phyloP scores from a whole-genome alignment of 2,888 invertebrate genomes.

The Bombyx huttoni region DNA sequence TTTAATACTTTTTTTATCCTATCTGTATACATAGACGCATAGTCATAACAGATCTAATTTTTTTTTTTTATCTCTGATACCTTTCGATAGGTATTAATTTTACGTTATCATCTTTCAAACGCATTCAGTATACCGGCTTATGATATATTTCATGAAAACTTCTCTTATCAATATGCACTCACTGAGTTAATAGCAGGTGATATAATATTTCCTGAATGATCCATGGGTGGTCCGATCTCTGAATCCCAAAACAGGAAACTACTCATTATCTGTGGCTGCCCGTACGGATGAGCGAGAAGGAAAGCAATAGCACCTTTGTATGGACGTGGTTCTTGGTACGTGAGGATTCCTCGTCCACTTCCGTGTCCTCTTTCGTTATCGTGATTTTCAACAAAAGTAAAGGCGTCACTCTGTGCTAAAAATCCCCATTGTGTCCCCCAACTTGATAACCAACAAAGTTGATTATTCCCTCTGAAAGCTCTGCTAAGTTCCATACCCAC shows the following conservation, averaged over 20 bases:
- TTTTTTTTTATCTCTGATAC: too few species aligned
- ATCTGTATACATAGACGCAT: too few species aligned
- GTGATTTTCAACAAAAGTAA: slow-evolving; percentile 87
- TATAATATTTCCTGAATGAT: slow-evolving; percentile 71
- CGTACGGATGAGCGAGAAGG: slow-evolving; percentile 87
- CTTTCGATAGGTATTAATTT: too few species aligned
- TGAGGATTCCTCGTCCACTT: slow-evolving; percentile 69
- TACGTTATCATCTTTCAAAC: too few species aligned
- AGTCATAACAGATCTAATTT: too few species aligned
- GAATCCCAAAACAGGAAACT: slow-evolving; percentile 80
- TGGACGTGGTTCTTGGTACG: slow-evolving; percentile 74
- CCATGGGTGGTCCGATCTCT: slow-evolving; percentile 79
- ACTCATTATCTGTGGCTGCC: slow-evolving; percentile 87
- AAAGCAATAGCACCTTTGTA: slow-evolving; percentile 88
- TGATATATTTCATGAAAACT: too few species aligned
- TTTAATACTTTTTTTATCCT: too few species aligned
- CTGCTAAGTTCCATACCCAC: slow-evolving; percentile 59
- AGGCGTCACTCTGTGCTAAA: slow-evolving; percentile 59
- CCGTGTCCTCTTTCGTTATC: slow-evolving; percentile 83
- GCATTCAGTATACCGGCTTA: too few species aligned
- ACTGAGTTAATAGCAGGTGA: slow-evolving; percentile 76
- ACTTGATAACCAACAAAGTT: slow-evolving; percentile 71
- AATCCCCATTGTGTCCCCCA: slow-evolving; percentile 80
- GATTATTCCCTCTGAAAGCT: slow-evolving; percentile 57
- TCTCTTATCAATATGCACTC: slow-evolving; percentile 14